These are phyloP conservation scores for Ormyrus pomaceus DNA, from an alignment of 2,888 invertebrate species.

Conservation along the genomic window DNA sequence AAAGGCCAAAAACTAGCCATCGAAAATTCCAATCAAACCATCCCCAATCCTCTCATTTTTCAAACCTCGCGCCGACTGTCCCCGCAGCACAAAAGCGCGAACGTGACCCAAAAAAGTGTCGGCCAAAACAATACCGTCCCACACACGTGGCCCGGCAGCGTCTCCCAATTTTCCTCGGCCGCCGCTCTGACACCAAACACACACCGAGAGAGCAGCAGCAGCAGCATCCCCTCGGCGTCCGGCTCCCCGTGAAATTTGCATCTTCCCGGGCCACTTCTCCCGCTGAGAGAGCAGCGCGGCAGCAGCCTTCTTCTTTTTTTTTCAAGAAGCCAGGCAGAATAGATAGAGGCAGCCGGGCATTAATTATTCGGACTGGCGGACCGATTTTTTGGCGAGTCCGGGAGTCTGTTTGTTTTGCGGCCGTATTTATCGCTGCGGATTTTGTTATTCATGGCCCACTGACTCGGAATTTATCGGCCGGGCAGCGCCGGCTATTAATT, in stretches of 20 bases:
- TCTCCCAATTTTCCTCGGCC: too few relatives aligned
- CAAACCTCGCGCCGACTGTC: neutral
- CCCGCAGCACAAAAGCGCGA: constrained; percentile 3
- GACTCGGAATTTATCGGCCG: constrained; percentile 27
- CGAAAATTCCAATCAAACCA: too few relatives aligned
- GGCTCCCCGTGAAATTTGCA: constrained; percentile 51
- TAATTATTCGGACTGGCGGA: constrained; percentile 30
- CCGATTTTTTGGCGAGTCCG: constrained; percentile 2
- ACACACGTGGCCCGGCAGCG: neutral
- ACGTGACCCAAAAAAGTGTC: neutral
- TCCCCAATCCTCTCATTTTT: too few relatives aligned
- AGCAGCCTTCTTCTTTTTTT: neutral
- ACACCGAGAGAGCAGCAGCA: too few relatives aligned
- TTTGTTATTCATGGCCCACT: constrained; percentile 23
- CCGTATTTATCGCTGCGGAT: constrained; percentile 32
- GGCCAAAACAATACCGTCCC: neutral
- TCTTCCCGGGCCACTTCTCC: constrained; percentile 24
- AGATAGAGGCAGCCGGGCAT: constrained; percentile 12
- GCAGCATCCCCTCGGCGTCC: neutral
- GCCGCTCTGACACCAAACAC: too few relatives aligned
- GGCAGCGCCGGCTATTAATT: constrained; percentile 1
- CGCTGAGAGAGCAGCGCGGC: neutral
- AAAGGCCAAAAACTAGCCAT: too few relatives aligned
- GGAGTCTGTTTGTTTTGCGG: constrained; percentile 1
- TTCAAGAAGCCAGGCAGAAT: neutral